These are phyloP conservation scores for Cylas formicarius DNA, from an alignment of 1,140 invertebrate genomes.

Conservation along the genomic window DNA sequence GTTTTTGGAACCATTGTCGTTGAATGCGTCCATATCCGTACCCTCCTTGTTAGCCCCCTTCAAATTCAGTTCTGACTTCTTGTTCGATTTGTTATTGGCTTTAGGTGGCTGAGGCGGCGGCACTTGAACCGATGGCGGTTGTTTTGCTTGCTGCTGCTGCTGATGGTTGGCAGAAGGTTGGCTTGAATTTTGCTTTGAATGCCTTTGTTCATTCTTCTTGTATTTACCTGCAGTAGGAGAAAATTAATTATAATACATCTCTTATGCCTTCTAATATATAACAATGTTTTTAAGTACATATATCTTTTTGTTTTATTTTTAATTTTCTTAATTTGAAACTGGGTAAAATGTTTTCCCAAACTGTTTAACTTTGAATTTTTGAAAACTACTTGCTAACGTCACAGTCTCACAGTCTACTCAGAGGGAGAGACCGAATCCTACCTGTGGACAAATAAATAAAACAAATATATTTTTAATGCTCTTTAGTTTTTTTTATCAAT, in stretches of 20 bases:
- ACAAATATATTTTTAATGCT: too few species aligned
- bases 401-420: too few species aligned
- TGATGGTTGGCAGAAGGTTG: neutral
- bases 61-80: slow-evolving; percentile 39
- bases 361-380: too few species aligned
- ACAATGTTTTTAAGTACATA: neutral
- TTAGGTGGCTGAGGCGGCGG: slow-evolving; percentile 31
- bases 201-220: slow-evolving; percentile 26
- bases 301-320: neutral
- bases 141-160: slow-evolving; percentile 11
- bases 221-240: slow-evolving; percentile 35
- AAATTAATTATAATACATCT: slow-evolving; percentile 7
- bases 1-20: slow-evolving; percentile 19
- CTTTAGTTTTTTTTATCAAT: too few species aligned
- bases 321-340: too few species aligned
- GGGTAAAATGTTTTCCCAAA: too few species aligned
- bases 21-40: slow-evolving; percentile 44
- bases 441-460: too few species aligned
- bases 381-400: too few species aligned
- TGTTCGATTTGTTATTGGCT: slow-evolving; percentile 34
- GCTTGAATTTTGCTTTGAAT: slow-evolving; percentile 13
- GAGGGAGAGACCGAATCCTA: too few species aligned
- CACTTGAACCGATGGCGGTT: slow-evolving; percentile 14
- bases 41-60: slow-evolving; percentile 43
- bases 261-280: neutral